Base-by-base conservation (phyloP, 2,888 invertebrate genomes). In the Pandemis cinnamomeana region DNA sequence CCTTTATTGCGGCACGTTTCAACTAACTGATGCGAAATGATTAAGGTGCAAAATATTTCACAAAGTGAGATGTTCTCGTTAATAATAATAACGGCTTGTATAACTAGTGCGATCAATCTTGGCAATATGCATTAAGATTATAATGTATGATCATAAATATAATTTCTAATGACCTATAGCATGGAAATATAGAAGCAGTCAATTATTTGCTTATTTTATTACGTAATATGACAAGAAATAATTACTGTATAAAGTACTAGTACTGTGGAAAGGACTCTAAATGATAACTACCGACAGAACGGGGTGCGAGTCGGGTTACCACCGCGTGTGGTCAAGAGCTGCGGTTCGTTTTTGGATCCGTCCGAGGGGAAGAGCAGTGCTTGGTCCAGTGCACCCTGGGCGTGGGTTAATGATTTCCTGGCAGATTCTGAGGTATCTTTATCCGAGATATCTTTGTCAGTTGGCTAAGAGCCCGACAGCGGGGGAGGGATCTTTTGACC, bases 1-100 rank as follows among this genome's bases (percentile, higher is more conserved):
- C 61, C 51, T 48, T 70, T 64, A 71, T 71, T 71, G 53, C 70
- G 27, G 44, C 27, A 64, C 36, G 36, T 64, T 63, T 27, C 44
- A 55, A 63, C 53, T 36, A 10, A 55, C 44, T 63, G 44, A 53
- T 53, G 44, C 53, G 53, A 27, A 42, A 27, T 55, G 42, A 53
- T 70, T 70, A 53, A 53, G 2, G 20, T 53, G 53, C 62, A 55
- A 63, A 46, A 20, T 64, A 64, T 51, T 13, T 20, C 20, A 13
- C 27, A n/a, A 46, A 55, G 55, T 71, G 44, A 55, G 71, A 64
- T 46, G 63, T 36, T 46, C 63, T 55, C 46, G 44, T 44, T 64
- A 64, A 64, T 15, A 44, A 27, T 64, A 64, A 64, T 15, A 44
- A 27, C 42, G 6, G 55, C 44, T 48, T 11, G 27, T 7, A 13